Conservation (phyloP, 1,140 invertebrate genomes). For the Pectinophora gossypiella region DNA sequence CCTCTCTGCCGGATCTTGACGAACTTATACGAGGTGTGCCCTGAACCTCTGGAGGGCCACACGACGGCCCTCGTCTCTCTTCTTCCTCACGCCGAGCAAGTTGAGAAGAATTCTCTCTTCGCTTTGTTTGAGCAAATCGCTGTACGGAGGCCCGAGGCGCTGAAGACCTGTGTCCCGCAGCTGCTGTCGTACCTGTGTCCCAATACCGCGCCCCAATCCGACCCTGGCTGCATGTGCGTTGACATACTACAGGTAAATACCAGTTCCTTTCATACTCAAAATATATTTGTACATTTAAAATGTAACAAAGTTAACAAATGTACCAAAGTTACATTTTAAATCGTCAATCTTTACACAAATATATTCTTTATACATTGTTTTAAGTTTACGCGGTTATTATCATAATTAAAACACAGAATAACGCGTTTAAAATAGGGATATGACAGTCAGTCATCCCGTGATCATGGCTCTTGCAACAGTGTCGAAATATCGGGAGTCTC, state of each 20-base stretch:
- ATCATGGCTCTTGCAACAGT: too few species aligned
- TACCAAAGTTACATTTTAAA: too few species aligned
- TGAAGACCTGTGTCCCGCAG: conserved; percentile 86
- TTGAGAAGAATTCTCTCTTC: conserved; percentile 89
- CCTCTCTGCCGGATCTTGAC: conserved; percentile 89
- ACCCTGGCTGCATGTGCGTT: conserved; percentile 64
- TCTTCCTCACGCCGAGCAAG: conserved; percentile 86
- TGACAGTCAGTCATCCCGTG: too few species aligned
- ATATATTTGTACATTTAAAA: too few species aligned
- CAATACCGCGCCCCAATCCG: conserved; percentile 40
- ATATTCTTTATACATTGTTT: too few species aligned
- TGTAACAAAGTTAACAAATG: too few species aligned
- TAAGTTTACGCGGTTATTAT: too few species aligned
- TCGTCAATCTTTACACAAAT: too few species aligned
- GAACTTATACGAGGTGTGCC: conserved; percentile 91
- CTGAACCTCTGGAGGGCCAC: conserved; percentile 89
- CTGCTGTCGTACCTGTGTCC: conserved; percentile 81
- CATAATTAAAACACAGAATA: too few species aligned
- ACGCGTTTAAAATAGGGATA: too few species aligned
- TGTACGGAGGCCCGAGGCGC: conserved; percentile 84
- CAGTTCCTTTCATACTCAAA: too few species aligned
- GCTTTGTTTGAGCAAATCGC: conserved; percentile 88
- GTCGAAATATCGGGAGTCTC: too few species aligned
- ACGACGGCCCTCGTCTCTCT: conserved; percentile 88
- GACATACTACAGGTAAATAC: conserved; percentile 80